Base-by-base conservation (phyloP, 2,888 invertebrate genomes). In the Acholoe squamosa region DNA sequence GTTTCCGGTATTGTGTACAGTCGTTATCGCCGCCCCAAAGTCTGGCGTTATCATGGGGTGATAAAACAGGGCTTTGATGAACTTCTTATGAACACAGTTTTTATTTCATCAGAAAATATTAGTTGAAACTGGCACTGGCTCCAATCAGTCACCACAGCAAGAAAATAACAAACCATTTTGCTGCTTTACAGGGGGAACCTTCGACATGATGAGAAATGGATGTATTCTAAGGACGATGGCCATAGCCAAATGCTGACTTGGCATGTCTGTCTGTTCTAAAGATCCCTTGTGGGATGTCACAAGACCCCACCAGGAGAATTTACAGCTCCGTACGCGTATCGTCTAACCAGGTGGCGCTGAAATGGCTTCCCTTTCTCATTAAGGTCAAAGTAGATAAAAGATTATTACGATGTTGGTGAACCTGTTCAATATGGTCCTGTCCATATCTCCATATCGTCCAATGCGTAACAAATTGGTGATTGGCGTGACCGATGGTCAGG, bases 1-100 rank as follows among this genome's bases (percentile, higher is more conserved):
- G 80, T 43, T 80, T 80, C 80, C 80, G 80, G 80, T 43, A 33
- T 33, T 80, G 80, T 80, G 80, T 80, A 34, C 80, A 43, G 33
- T 80, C 34, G 80, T 80, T 80, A 33, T 80, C 80, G 34, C 43
- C 1, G 34, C 22, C 34, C 71, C 31, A 22, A 3, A 25, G 25
- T 28, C 19, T 25, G 25, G 71, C 71, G 28, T 71, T 71, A 71
- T 71, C 71, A 28, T 71, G 16, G 28, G 28, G 28, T 71, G 71
- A 71, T 71, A 71, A 25, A 71, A n/a, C 71, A 0, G 28, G 14
- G 71, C 71, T 28, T 71, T 71, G 71, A 71, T 71, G 71, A 71
- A 25, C 71, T 25, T 43, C 43, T 43, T 71, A 28, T 71, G 5
- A 71, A 71, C 28, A 28, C 5, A 7, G 71, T 14, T 71, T 14